These are phyloP conservation scores for Archocentrus centrarchus DNA, from an alignment of 2,113 vertebrate species.

Conservation along the genomic window DNA sequence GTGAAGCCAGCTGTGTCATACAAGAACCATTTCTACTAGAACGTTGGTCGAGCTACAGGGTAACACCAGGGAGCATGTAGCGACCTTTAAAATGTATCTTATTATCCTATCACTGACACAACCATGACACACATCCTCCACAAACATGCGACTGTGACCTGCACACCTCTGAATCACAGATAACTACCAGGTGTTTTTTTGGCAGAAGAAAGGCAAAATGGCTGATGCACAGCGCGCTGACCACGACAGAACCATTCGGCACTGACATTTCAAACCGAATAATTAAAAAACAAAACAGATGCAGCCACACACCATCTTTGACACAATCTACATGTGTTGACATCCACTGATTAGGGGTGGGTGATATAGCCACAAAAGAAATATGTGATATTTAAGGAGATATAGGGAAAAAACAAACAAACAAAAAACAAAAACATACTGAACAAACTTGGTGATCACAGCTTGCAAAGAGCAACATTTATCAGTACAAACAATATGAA, in stretches of 20 bases:
- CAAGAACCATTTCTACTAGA: background rate
- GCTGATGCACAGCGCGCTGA: background rate
- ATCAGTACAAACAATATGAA: too few relatives aligned
- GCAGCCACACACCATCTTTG: background rate
- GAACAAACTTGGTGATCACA: too few relatives aligned
- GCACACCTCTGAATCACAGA: slow-evolving; percentile 12
- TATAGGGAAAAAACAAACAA: too few relatives aligned
- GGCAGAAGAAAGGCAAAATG: background rate
- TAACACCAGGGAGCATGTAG: background rate
- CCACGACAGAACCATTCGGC: background rate
- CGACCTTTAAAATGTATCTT: background rate
- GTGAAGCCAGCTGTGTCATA: background rate
- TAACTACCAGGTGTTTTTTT: slow-evolving; percentile 23
- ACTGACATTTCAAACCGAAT: background rate
- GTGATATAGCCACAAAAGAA: background rate
- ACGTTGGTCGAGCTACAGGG: background rate
- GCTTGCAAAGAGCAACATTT: too few relatives aligned
- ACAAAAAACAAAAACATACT: too few relatives aligned
- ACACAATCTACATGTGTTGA: background rate
- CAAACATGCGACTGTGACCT: slow-evolving; percentile 40
- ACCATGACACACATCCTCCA: slow-evolving; percentile 43
- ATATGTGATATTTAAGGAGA: too few relatives aligned
- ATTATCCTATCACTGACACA: slow-evolving; percentile 24
- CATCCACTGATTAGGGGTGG: background rate
- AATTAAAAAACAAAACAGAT: background rate